Conservation (phyloP, 2,888 invertebrate species). For the Alitta virens region DNA sequence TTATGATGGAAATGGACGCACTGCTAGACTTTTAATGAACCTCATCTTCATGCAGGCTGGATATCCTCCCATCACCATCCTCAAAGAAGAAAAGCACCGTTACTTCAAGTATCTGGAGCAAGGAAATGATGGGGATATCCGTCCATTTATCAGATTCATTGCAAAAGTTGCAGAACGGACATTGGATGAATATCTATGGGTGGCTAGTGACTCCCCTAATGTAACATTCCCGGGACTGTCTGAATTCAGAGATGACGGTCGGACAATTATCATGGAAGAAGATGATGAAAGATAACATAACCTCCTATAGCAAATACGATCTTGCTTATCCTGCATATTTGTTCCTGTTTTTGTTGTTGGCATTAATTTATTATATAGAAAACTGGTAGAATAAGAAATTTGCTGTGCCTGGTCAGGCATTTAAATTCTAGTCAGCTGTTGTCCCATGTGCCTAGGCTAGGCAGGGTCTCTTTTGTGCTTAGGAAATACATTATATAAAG, state of each 20-base stretch:
- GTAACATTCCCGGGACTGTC: constrained; percentile 7
- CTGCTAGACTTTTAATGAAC: constrained; percentile 93
- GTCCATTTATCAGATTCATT: constrained; percentile 94
- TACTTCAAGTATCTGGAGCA: constrained; percentile 82
- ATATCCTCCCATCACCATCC: constrained; percentile 91
- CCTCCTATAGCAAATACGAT: too few relatives aligned
- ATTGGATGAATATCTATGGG: constrained; percentile 82
- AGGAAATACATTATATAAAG: too few relatives aligned
- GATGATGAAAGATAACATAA: not conserved
- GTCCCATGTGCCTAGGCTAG: too few relatives aligned
- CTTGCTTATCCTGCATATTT: too few relatives aligned
- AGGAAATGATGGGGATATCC: constrained; percentile 90
- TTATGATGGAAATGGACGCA: constrained; percentile 93
- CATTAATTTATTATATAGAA: too few relatives aligned
- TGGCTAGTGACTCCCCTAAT: constrained; percentile 66
- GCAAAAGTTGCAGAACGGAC: constrained; percentile 84
- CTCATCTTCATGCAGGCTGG: constrained; percentile 87
- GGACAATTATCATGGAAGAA: constrained; percentile 19
- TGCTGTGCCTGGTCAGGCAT: too few relatives aligned
- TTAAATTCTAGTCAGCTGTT: too few relatives aligned
- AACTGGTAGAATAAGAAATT: too few relatives aligned
- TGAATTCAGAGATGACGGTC: constrained; percentile 9
- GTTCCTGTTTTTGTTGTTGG: too few relatives aligned
- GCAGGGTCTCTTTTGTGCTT: too few relatives aligned
- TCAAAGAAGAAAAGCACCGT: constrained; percentile 72